Percentiles rank a stretch among this genome's conserved stretches.
Evolutionary conservation across 2,113 vertebrate species (phyloP).

Genomic region (Channa argus): DNA sequence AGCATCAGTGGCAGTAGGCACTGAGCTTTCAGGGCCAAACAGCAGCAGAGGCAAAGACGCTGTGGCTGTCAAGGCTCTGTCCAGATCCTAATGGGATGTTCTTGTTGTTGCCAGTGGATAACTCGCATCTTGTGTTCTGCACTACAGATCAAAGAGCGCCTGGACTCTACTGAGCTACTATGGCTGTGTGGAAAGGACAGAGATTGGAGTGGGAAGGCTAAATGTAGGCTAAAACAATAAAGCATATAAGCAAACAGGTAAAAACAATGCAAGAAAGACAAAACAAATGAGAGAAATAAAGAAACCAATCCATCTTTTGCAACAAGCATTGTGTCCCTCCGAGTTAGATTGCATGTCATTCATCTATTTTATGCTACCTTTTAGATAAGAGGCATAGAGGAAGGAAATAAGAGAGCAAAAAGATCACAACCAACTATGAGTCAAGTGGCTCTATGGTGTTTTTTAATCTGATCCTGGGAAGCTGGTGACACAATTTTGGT

Average conservation of each 20-base stretch:
- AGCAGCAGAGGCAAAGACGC: constrained; percentile 30
- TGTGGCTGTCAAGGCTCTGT: constrained; percentile 63
- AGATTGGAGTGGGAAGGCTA: constrained; percentile 20
- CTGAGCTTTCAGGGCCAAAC: constrained; percentile 30
- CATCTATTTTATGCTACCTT: constrained; percentile 26
- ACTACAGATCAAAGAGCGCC: constrained; percentile 77
- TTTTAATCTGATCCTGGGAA: constrained; percentile 37
- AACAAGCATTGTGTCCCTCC: constrained; percentile 14
- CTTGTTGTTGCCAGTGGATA: constrained; percentile 78
- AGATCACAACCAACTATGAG: constrained; percentile 45
- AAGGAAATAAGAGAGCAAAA: constrained; percentile 16
- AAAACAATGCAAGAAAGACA: constrained; percentile 1
- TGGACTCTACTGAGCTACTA: constrained; percentile 55
- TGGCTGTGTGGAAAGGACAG: constrained; percentile 37
- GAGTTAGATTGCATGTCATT: constrained; percentile 39
- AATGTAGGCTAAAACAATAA: constrained; percentile 29
- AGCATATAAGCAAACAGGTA: constrained; percentile 8
- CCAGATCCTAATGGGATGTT: constrained; percentile 79
- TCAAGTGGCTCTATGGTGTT: constrained; percentile 30
- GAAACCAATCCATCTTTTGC: background rate
- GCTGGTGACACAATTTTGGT: constrained; percentile 9
- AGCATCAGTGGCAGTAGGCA: constrained; percentile 46
- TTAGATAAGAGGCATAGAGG: constrained; percentile 1
- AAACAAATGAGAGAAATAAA: background rate
- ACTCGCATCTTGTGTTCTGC: constrained; percentile 81